Conservation (phyloP, 2,797 vertebrate genomes). For the Sebastes diaconus region DNA sequence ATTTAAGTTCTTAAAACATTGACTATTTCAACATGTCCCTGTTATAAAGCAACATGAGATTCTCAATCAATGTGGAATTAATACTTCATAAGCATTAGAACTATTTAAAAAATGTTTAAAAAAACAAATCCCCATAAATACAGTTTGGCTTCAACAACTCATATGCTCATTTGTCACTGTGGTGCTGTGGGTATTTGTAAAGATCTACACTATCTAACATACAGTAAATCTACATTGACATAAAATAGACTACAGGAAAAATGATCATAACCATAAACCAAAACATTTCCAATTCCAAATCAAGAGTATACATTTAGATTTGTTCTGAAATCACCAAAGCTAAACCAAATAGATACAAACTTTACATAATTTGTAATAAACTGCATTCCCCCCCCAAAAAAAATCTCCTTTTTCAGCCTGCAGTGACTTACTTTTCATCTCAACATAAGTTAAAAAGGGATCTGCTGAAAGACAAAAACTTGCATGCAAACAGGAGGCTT, state of each 20-base stretch:
- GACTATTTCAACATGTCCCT: neutral
- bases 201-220: neutral
- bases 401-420: neutral
- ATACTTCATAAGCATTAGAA: conserved; percentile 68
- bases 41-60: conserved; percentile 34
- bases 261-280: neutral
- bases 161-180: conserved; percentile 6
- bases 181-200: conserved; percentile 7
- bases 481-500: conserved; percentile 50
- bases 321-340: neutral
- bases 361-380: neutral
- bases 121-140: conserved; percentile 52
- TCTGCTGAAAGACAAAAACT: conserved; percentile 36
- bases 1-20: neutral
- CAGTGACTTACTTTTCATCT: neutral
- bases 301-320: neutral
- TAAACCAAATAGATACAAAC: neutral
- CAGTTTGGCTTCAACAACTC: conserved; percentile 41
- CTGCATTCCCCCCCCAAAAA: neutral
- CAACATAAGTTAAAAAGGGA: neutral
- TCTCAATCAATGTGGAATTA: conserved; percentile 59
- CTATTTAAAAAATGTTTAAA: conserved; percentile 35
- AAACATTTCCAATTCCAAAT: neutral
- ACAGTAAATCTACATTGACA: conserved; percentile 1
- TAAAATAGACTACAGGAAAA: conserved; percentile 12